These are phyloP conservation scores for Mormyrus proboscirostris DNA, from an alignment of 2,797 vertebrate genomes.

Conservation along the genomic window DNA sequence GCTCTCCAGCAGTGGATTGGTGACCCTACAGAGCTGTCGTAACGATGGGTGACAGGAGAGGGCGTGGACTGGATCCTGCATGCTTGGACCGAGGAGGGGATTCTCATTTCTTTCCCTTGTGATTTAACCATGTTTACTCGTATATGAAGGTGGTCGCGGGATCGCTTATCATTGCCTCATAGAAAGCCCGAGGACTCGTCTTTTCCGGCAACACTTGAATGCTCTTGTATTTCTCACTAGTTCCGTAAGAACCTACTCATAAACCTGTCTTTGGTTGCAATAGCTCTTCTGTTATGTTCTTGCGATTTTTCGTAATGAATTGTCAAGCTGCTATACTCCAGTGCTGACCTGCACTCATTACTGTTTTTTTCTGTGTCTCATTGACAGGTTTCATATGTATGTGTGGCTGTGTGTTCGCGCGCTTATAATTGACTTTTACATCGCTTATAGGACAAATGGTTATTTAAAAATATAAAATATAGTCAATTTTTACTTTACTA, in stretches of 20 bases:
- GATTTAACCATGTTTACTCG: background rate
- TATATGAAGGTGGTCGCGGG: background rate
- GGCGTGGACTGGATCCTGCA: conserved; percentile 45
- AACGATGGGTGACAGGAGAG: conserved; percentile 53
- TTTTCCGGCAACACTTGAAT: background rate
- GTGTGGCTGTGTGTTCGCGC: too few relatives aligned
- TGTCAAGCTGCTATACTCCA: background rate
- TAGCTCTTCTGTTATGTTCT: background rate
- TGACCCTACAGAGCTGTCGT: conserved; percentile 25
- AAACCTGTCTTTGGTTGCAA: background rate
- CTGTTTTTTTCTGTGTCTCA: background rate
- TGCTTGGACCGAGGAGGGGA: conserved; percentile 13
- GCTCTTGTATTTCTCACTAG: background rate
- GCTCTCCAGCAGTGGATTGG: conserved; percentile 54
- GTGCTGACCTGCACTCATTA: background rate
- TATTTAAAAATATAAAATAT: background rate
- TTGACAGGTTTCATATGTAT: background rate
- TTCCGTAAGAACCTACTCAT: background rate
- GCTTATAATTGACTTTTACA: background rate
- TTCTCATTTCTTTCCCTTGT: background rate
- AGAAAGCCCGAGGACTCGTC: background rate
- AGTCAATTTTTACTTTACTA: background rate
- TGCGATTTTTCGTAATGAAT: background rate
- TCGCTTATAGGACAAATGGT: background rate
- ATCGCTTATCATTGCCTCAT: background rate